These are phyloP conservation scores for Bubalus kerabau DNA, from an alignment of 2,113 vertebrate genomes.

Conservation along the genomic window DNA sequence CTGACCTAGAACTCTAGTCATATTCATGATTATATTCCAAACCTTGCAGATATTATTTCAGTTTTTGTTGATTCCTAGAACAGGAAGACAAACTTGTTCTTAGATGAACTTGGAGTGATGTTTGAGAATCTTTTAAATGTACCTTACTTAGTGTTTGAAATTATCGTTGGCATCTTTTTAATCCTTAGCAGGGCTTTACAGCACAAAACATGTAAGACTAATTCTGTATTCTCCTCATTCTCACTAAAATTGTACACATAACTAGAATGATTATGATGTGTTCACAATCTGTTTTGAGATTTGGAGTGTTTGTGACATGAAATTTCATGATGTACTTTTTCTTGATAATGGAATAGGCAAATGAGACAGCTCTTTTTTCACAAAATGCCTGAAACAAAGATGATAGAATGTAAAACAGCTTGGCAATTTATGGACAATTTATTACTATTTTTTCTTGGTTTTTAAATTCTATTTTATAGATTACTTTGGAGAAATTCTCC, in stretches of 20 bases:
- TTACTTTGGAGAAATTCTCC: background rate
- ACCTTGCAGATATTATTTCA: background rate
- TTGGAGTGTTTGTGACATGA: background rate
- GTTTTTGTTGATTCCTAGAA: background rate
- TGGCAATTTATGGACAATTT: background rate
- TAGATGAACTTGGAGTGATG: background rate
- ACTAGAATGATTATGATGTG: background rate
- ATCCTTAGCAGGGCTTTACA: background rate
- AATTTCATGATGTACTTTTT: background rate
- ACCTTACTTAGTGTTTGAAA: background rate
- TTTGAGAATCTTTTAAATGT: conserved; percentile 7
- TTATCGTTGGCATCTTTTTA: background rate
- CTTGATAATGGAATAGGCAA: background rate
- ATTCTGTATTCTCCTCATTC: background rate
- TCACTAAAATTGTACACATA: background rate
- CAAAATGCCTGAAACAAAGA: conserved; percentile 26
- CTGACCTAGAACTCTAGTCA: background rate
- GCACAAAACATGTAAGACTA: background rate
- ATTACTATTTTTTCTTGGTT: background rate
- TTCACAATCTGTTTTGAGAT: background rate
- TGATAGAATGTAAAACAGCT: background rate
- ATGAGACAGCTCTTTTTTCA: background rate
- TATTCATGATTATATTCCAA: background rate
- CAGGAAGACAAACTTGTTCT: background rate
- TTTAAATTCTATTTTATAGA: background rate